A percentile compares a stretch with the other conserved stretches of the same genome.
phyloP scores from a whole-genome alignment of 2,797 vertebrate genomes.

The Lophotriccus pileatus region DNA sequence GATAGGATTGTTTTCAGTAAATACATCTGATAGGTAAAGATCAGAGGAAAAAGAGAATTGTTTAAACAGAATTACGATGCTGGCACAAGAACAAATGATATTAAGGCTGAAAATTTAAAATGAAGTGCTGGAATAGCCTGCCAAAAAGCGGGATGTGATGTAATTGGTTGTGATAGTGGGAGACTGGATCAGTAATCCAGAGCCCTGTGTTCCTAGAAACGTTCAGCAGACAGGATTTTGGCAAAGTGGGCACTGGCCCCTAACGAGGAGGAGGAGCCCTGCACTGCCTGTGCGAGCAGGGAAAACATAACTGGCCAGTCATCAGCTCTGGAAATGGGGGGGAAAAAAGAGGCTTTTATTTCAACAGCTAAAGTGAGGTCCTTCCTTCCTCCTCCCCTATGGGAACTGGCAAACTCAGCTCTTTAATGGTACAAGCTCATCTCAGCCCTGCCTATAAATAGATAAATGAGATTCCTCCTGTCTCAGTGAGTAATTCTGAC shows the following conservation, averaged over 20 bases:
- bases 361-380: neutral
- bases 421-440: constrained; percentile 38
- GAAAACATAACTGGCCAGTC: neutral
- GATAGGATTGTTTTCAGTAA: constrained; percentile 66
- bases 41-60: constrained; percentile 49
- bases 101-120: constrained; percentile 22
- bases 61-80: constrained; percentile 33
- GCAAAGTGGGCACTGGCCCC: neutral
- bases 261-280: neutral
- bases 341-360: neutral
- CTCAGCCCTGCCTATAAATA: constrained; percentile 85
- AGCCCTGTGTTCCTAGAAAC: constrained; percentile 5
- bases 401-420: constrained; percentile 65
- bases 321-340: neutral
- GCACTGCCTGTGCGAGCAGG: fast-evolving
- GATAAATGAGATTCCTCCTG: constrained; percentile 89
- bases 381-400: neutral
- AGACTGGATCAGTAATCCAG: neutral
- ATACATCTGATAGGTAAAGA: constrained; percentile 64
- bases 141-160: constrained; percentile 25
- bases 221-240: neutral
- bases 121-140: constrained; percentile 22
- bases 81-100: constrained; percentile 59
- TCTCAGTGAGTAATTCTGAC: constrained; percentile 90
- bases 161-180: constrained; percentile 41